Percentiles rank a stretch among this genome's conserved stretches.
phyloP scores from a whole-genome alignment of 2,113 vertebrate species.

The Sinosuthora webbiana region DNA sequence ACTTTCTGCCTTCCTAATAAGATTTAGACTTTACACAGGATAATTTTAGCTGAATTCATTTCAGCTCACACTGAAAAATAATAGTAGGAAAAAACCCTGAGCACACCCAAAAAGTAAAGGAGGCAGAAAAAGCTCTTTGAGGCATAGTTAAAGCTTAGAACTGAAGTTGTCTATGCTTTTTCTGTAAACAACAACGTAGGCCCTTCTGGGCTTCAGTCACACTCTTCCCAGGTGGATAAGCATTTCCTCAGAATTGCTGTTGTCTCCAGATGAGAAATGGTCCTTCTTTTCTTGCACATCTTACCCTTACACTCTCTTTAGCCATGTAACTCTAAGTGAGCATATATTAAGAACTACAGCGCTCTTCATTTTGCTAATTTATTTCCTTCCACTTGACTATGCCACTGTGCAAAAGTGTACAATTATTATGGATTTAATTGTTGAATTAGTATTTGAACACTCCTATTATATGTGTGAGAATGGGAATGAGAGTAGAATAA shows the following conservation, averaged over 20 bases:
- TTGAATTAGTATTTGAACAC: neutral
- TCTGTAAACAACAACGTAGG: neutral
- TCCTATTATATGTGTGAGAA: neutral
- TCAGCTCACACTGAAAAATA: neutral
- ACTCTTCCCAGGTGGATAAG: neutral
- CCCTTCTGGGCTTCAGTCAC: neutral
- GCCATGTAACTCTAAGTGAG: neutral
- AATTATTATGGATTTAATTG: neutral
- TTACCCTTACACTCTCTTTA: neutral
- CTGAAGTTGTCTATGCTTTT: neutral
- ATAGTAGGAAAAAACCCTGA: neutral
- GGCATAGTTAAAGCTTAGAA: neutral
- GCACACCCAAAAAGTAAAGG: neutral
- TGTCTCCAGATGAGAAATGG: neutral
- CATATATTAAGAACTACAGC: neutral
- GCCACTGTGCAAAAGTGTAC: neutral
- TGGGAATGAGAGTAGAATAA: neutral
- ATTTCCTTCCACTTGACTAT: neutral
- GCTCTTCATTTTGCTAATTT: neutral
- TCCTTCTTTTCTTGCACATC: neutral
- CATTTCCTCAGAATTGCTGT: neutral
- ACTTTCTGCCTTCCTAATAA: neutral
- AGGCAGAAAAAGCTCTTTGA: neutral
- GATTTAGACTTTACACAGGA: neutral
- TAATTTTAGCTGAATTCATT: neutral